phyloP scores from a whole-genome alignment of 2,113 vertebrate species.

The Trogon surrucura region DNA sequence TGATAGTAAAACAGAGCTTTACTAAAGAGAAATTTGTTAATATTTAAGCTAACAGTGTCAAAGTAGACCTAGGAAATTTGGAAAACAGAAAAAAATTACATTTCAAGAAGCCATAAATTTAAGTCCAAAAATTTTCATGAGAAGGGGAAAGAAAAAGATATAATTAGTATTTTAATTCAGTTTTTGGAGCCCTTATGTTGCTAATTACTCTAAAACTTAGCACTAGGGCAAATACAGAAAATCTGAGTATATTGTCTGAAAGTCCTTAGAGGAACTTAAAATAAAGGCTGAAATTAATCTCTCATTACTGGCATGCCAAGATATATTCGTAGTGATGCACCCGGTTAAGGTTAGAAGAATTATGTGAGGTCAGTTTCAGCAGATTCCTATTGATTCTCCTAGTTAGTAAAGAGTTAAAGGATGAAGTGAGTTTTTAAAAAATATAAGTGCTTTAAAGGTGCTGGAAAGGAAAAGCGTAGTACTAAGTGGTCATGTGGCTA shows the following conservation, averaged over 20 bases:
- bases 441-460: constrained; percentile 81
- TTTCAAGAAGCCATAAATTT: background rate
- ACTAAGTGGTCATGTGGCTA: constrained; percentile 92
- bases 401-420: constrained; percentile 85
- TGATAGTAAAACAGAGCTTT: background rate
- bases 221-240: background rate
- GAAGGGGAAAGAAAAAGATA: background rate
- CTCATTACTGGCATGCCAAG: background rate
- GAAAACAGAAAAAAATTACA: background rate
- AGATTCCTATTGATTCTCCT: constrained; percentile 70
- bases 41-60: background rate
- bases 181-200: background rate
- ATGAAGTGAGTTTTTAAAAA: constrained; percentile 76
- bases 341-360: constrained; percentile 65
- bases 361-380: constrained; percentile 55
- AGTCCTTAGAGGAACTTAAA: constrained; percentile 34
- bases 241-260: background rate
- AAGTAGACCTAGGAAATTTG: background rate
- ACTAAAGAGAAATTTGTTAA: background rate
- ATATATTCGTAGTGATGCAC: background rate
- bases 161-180: background rate
- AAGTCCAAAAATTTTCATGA: background rate
- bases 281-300: constrained; percentile 26
- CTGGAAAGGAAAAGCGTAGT: constrained; percentile 78
- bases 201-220: background rate